Evolutionary conservation across 1,140 invertebrate genomes (phyloP).

Genomic region (Papilio xuthus): DNA sequence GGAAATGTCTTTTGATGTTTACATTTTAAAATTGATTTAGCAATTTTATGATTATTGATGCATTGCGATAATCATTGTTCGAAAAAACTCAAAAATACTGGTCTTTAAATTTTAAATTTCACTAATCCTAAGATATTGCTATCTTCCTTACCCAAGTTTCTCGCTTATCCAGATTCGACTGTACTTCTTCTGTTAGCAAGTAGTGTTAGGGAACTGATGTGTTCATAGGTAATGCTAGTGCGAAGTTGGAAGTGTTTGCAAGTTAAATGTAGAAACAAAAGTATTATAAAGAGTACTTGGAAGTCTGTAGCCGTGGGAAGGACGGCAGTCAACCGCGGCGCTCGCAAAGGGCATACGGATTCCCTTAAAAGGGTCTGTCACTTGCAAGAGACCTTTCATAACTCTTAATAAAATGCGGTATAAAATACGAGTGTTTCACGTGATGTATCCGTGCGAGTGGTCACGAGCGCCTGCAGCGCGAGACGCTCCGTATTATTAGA

Average conservation of each 20-base stretch:
- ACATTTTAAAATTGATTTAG: not conserved
- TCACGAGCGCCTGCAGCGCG: constrained; percentile 73
- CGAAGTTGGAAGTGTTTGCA: not conserved
- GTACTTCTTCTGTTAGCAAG: not conserved
- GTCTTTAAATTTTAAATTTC: not conserved
- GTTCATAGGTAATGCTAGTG: not conserved
- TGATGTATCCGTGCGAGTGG: constrained; percentile 73
- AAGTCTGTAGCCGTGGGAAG: constrained; percentile 39
- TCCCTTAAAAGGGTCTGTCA: constrained; percentile 71
- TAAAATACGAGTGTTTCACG: constrained; percentile 67
- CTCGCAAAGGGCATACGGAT: constrained; percentile 58
- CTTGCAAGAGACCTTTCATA: constrained; percentile 74
- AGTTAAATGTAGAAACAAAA: constrained; percentile 1
- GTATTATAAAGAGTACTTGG: constrained; percentile 21
- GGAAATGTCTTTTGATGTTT: not conserved
- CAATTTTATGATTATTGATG: not conserved
- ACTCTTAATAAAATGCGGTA: constrained; percentile 76
- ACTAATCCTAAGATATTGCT: not conserved
- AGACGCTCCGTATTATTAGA: constrained; percentile 57
- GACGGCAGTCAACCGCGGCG: constrained; percentile 46
- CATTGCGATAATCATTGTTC: not conserved
- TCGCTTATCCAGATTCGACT: no score
- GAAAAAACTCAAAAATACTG: not conserved
- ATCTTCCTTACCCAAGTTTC: no score
- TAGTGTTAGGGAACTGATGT: not conserved